A percentile compares a stretch with the other conserved stretches of the same genome.
Evolutionary conservation across 2,113 vertebrate genomes (phyloP).

Genomic region (Callipepla squamata): DNA sequence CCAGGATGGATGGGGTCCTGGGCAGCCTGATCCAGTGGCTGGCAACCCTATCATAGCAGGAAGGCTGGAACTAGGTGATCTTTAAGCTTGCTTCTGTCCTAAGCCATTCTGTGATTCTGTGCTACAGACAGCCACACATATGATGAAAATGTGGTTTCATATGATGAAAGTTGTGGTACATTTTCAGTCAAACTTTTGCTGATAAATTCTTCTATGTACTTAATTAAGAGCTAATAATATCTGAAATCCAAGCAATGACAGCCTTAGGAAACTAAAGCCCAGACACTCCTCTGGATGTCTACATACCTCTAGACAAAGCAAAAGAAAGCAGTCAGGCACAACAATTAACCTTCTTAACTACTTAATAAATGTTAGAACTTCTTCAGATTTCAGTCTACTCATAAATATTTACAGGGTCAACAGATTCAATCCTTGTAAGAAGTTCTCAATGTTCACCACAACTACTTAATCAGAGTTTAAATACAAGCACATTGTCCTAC

Average conservation of each 20-base stretch:
- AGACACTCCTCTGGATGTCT: neutral
- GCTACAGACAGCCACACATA: neutral
- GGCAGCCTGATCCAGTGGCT: no score
- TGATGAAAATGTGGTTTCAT: no score
- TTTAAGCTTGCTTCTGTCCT: no score
- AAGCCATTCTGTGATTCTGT: no score
- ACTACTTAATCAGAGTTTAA: neutral
- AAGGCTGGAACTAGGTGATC: no score
- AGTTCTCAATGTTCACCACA: neutral
- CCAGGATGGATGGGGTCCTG: no score
- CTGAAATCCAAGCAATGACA: neutral
- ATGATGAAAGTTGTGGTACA: neutral
- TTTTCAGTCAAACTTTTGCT: neutral
- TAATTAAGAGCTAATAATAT: neutral
- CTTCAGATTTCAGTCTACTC: neutral
- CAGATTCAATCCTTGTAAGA: neutral
- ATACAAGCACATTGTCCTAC: accelerated
- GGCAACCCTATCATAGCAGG: no score
- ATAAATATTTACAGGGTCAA: neutral
- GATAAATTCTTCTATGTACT: neutral
- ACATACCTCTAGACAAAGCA: neutral
- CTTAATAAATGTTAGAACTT: neutral
- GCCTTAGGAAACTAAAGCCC: neutral
- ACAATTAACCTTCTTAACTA: neutral
- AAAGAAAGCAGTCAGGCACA: neutral